Evolutionary conservation across 2,888 invertebrate genomes (phyloP).

Genomic region (Lasius fuliginosus): DNA sequence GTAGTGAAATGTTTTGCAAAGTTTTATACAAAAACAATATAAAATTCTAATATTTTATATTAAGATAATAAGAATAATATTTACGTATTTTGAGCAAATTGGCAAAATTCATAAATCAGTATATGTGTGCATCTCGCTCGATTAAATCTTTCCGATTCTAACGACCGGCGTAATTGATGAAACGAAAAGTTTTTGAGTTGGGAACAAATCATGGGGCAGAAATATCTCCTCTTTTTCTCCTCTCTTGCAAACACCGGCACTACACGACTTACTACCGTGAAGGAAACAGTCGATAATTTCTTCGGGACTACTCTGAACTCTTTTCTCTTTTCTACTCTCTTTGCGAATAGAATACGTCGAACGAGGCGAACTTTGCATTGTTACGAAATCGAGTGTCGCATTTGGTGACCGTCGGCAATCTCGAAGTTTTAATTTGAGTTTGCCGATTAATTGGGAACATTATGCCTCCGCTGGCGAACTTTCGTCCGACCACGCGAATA

Average conservation of each 20-base stretch:
- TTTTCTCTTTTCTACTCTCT: no score
- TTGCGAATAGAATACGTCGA: slow-evolving; percentile 59
- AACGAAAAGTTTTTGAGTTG: slow-evolving; percentile 52
- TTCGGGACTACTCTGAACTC: slow-evolving; percentile 68
- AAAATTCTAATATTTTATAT: background rate
- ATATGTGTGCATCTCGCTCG: background rate
- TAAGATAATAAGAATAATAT: background rate
- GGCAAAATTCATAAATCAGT: background rate
- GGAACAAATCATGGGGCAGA: slow-evolving; percentile 56
- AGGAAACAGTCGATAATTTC: slow-evolving; percentile 76
- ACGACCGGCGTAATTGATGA: slow-evolving; percentile 43
- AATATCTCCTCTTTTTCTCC: slow-evolving; percentile 5
- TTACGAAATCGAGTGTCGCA: slow-evolving; percentile 82
- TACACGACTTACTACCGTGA: slow-evolving; percentile 67
- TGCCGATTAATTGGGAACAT: slow-evolving; percentile 82
- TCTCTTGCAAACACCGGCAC: slow-evolving; percentile 27
- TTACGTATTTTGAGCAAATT: background rate
- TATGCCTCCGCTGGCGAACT: slow-evolving; percentile 76
- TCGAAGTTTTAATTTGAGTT: slow-evolving; percentile 85
- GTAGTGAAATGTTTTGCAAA: no score
- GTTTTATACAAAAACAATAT: background rate
- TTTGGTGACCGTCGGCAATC: slow-evolving; percentile 82
- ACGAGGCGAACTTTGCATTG: slow-evolving; percentile 82
- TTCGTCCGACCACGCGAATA: slow-evolving; percentile 74
- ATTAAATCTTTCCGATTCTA: slow-evolving; percentile 10